Evolutionary conservation across 2,797 vertebrate species (phyloP), one percentile per base, ranked within the genome.

Genomic region (Xenops minutus): DNA sequence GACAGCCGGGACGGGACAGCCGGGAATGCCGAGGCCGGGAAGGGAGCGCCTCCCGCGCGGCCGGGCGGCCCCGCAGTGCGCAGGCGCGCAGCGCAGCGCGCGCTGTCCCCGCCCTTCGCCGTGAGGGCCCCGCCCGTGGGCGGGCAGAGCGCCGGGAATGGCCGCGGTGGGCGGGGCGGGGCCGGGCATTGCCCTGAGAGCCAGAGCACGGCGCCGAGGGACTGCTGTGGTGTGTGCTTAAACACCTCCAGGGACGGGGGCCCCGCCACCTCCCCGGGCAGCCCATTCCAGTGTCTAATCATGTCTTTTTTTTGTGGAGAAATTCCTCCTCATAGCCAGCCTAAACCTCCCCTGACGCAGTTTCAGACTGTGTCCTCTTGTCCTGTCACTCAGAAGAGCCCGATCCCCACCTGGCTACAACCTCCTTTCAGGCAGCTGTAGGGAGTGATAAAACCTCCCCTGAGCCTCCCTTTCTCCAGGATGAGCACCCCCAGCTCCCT

Each of bases 131-230:
- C 3, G 21, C 29, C 18, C 12, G 8, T 0, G 4, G 14, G 14
- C 3, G 17, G 10, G 14, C 15, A 11, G 22, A 2, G 17, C 4
- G 39, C 6, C 5, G 12, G 6, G 14, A 8, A 15, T 6, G 9
- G 14, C 27, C 5, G 27, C 5, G 29, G 16, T 7, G 21, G 41
- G 41, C 15, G 15, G 41, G 41, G 41, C 17, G 16, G 19, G 19
- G 43, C 43, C 19, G 19, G 43, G 43, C 19, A 44, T 19, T 17
- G 0, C 1, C 3, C 1, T 8, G 44, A 19, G 6, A 13, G 0
- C 11, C 6, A 23, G 4, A 14, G 1, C 6, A 1, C 6, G 32
- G 11, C 21, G 3, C 6, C 20, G 7, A 24, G 37, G 16, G 14
- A 12, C 3, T 2, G 4, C 5, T 22, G 9, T 18, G 3, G 32